Evolutionary conservation across 2,797 vertebrate species (phyloP), one percentile per base, ranked within the genome.

Genomic region (Hybognathus amarus): DNA sequence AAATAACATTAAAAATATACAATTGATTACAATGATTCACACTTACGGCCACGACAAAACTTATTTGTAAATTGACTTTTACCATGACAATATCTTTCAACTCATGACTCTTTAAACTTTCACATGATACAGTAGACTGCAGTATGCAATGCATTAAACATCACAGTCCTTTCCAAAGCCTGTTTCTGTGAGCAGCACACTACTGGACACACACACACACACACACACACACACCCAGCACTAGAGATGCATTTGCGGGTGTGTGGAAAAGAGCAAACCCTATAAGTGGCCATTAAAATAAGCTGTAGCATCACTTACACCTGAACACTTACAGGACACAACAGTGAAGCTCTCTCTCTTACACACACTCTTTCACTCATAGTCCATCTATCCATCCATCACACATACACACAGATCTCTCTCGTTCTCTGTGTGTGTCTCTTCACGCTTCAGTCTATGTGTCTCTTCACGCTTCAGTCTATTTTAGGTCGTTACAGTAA

Each of bases 281-380:
- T 83, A 27, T 82, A 80, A 88, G 85, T 86, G 87, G 67, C 66
- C 71, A 85, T 85, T 71, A 75, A 84, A 85, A 85, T 74, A 82
- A 77, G 67, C 56, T 76, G 56, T 76, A 85, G 80, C 80, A 80
- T 85, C 85, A 87, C 80, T 88, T 84, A 85, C 52, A 69, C 84
- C 78, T 79, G 74, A 85, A 77, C 83, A 73, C 79, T 87, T 52
- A 85, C 61, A 38, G 79, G 77, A 45, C 75, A 80, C 20, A 74
- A 45, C 80, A 56, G 69, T 67, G 30, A 45, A 69, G 45, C 52
- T 18, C 61, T 71, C 74, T 69, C 71, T 47, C 2, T 47, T 45
- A 73, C 70, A 75, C 12, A 75, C 66, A 64, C 70, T 10, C 76
- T 15, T 22, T 27, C 80, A 76, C 11, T 63, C 12, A 20, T 42